These are phyloP conservation scores for Pristiophorus japonicus DNA, from an alignment of 2,113 vertebrate species.

Conservation along the genomic window DNA sequence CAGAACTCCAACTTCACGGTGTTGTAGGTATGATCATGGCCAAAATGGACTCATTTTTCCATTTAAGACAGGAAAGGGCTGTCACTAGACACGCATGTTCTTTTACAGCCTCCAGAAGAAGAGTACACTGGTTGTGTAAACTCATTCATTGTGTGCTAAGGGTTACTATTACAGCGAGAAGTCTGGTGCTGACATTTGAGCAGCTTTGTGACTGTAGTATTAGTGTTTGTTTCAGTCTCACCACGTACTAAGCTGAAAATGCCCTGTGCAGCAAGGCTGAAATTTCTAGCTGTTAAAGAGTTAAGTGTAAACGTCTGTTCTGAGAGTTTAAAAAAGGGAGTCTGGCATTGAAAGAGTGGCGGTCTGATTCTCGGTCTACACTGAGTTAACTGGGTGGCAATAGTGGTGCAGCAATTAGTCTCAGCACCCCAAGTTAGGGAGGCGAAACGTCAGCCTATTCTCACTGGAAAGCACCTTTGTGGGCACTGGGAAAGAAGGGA, in stretches of 20 bases:
- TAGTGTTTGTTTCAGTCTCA: background rate
- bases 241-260: background rate
- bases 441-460: background rate
- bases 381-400: background rate
- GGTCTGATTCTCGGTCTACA: background rate
- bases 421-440: background rate
- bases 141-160: background rate
- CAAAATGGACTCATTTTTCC: background rate
- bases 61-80: background rate
- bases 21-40: background rate
- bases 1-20: background rate
- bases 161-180: constrained; percentile 12
- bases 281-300: background rate
- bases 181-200: background rate
- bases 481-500: background rate
- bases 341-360: too few relatives aligned
- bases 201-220: background rate
- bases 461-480: background rate
- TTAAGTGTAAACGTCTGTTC: background rate
- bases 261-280: background rate
- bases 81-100: background rate
- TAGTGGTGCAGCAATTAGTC: background rate
- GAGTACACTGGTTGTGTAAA: background rate
- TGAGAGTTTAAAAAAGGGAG: background rate
- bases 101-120: background rate